Evolutionary conservation across 2,888 invertebrate species (phyloP).

Genomic region (Phengaris alcon): DNA sequence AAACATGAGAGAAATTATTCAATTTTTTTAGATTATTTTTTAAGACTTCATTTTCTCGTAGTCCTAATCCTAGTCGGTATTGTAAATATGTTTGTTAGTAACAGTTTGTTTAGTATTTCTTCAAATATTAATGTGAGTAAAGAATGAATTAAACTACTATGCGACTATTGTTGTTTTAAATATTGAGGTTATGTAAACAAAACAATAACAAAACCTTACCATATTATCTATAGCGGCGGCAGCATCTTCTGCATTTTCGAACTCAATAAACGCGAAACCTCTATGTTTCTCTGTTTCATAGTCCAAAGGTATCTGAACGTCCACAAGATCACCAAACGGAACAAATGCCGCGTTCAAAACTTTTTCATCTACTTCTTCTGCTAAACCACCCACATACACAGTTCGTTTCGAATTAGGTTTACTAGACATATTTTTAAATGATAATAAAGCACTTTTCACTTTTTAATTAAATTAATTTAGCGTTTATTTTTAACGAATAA

Average conservation of each 20-base stretch:
- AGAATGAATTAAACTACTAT: not conserved
- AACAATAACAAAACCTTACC: constrained; percentile 76
- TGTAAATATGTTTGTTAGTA: too few relatives aligned
- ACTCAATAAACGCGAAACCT: constrained; percentile 99
- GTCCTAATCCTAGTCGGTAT: too few relatives aligned
- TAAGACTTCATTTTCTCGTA: too few relatives aligned
- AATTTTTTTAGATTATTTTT: too few relatives aligned
- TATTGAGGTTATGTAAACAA: constrained; percentile 20
- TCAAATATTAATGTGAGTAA: not conserved
- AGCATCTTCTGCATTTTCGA: constrained; percentile 98
- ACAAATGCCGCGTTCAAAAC: constrained; percentile 97
- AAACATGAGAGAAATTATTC: not conserved
- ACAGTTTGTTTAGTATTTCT: not conserved
- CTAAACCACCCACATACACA: constrained; percentile 91
- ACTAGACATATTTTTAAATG: constrained; percentile 55
- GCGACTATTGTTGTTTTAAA: not conserved
- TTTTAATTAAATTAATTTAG: not conserved
- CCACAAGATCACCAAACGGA: constrained; percentile 98
- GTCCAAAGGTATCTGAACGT: constrained; percentile 98
- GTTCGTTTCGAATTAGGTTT: constrained; percentile 87
- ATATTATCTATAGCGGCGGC: constrained; percentile 99
- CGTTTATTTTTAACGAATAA: not conserved
- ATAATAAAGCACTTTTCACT: not conserved
- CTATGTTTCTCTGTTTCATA: constrained; percentile 98
- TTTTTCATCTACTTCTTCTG: constrained; percentile 98